Base-by-base conservation (phyloP, 1,140 invertebrate species). In the Diprion similis region DNA sequence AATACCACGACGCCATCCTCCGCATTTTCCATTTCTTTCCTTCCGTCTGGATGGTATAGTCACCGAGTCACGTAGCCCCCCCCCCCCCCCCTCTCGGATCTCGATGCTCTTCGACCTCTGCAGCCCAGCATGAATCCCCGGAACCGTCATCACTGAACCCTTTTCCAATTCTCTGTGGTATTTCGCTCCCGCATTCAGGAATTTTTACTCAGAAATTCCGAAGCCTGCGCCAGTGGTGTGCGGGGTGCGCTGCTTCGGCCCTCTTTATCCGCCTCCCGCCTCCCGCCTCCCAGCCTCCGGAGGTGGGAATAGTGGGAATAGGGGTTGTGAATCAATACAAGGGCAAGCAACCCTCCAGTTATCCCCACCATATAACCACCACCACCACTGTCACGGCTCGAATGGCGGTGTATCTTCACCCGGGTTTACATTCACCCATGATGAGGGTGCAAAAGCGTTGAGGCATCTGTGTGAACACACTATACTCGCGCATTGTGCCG, bases 291-390 rank as follows among this genome's bases (percentile, higher is more conserved):
- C 74, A 70, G 71, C 78, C 76, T 77, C 46, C 69, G 46, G 69
- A 78, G 79, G 78, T 81, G 80, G 75, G 75, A 79, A 80, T 72
- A 75, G 81, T 81, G 80, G 75, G 75, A 79, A 80, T 72, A 75
- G 81, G 78, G 81, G 77, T 79, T 81, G 82, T 84, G 82, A 84
- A 84, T 84, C 83, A 84, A 85, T 85, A 85, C 82, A 82, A 85
- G 82, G 81, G 80, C 83, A 75, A 82, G 79, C 80, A 79, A 70
- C 8, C 77, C 80, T 71, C 79, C 76, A 13, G 66, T 18, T 19
- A 68, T 68, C 66, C 10, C 65, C 10, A 73, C 68, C 66, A 24
- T 17, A 51, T 51, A 24, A 37, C 68, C 15, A 13, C 45, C 66
- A 59, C 51, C 11, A 17, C 9, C n/a, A 17, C 9, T 9, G n/a